Evolutionary conservation across 2,888 invertebrate species (phyloP).

Genomic region (Lithophane socia): DNA sequence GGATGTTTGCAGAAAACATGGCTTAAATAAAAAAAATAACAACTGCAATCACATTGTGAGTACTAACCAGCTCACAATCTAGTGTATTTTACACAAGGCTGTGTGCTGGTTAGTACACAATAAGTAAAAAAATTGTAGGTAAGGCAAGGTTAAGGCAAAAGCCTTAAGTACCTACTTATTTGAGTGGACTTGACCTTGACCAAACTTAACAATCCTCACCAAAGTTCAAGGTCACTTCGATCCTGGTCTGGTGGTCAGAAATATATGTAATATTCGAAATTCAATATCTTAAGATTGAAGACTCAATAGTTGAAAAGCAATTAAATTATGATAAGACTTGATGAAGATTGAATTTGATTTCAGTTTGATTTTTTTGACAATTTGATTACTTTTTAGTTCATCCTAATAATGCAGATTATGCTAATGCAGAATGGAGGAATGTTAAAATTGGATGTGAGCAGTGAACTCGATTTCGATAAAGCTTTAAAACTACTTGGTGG

Average conservation of each 20-base stretch:
- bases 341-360: background rate
- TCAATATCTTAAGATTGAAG: conserved; percentile 3
- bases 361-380: background rate
- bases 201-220: background rate
- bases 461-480: background rate
- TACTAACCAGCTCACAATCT: no score
- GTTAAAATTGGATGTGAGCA: background rate
- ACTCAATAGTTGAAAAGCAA: background rate
- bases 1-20: no score
- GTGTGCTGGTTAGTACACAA: no score
- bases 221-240: background rate
- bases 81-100: no score
- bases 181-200: background rate
- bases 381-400: background rate
- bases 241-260: conserved; percentile 11
- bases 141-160: no score
- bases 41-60: no score
- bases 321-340: background rate
- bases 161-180: no score
- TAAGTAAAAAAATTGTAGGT: no score
- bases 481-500: no score
- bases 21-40: no score
- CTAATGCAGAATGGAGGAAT: background rate
- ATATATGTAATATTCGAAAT: conserved; percentile 8
- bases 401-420: no score